Evolutionary conservation across 2,888 invertebrate species (phyloP).

Genomic region (Cyclophora albipunctata): DNA sequence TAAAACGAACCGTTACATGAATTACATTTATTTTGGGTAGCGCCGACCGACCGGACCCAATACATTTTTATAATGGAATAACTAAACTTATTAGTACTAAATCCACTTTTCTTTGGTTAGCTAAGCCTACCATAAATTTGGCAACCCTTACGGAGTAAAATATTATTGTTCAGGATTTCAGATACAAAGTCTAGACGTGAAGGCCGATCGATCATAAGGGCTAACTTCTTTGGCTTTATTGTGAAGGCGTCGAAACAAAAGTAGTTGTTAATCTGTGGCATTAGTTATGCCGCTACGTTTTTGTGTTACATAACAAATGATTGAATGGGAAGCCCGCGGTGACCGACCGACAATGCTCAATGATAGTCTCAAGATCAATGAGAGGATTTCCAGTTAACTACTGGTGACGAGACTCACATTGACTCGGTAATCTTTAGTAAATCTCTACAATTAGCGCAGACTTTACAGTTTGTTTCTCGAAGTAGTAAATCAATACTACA

Average conservation of each 20-base stretch:
- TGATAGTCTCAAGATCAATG: conserved; percentile 39
- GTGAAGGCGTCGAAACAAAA: conserved; percentile 13
- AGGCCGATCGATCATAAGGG: conserved; percentile 12
- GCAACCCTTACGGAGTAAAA: neutral
- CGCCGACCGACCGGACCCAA: too few relatives aligned
- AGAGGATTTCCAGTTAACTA: conserved; percentile 1
- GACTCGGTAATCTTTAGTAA: too few relatives aligned
- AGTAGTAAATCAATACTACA: too few relatives aligned
- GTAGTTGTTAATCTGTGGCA: conserved; percentile 32
- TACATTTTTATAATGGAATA: too few relatives aligned
- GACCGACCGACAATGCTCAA: conserved; percentile 34
- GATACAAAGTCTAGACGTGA: conserved; percentile 7
- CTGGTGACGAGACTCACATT: neutral
- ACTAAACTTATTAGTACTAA: neutral
- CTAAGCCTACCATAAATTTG: neutral
- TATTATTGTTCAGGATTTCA: neutral
- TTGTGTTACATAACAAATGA: conserved; percentile 60
- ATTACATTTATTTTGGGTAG: neutral
- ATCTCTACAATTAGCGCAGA: too few relatives aligned
- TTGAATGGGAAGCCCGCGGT: conserved; percentile 34
- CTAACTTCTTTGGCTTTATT: conserved; percentile 14
- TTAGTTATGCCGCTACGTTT: conserved; percentile 39
- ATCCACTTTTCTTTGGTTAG: neutral
- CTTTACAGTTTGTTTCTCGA: too few relatives aligned
- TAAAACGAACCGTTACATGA: conserved; percentile 1